A percentile compares a stretch with the other conserved stretches of the same genome.
Conservation (phyloP, 2,797 vertebrate species). For the Malurus leucopterus region DNA sequence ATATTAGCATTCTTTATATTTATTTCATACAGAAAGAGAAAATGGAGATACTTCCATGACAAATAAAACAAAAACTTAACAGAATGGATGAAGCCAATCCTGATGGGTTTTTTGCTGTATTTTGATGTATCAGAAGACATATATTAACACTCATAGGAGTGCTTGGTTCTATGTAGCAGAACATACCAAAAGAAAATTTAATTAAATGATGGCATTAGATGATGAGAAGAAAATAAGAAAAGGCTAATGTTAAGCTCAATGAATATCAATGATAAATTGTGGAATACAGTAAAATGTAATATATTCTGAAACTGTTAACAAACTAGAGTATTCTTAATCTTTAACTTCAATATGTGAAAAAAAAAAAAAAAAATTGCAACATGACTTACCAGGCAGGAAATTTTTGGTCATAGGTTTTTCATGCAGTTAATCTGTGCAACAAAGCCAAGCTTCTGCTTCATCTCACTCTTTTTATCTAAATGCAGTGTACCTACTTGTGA, state of each 20-base stretch:
- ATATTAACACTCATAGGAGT: accelerated
- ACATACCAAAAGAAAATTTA: neutral
- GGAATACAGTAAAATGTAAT: neutral
- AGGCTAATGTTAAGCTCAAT: neutral
- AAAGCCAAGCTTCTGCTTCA: neutral
- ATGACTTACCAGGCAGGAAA: neutral
- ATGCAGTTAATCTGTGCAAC: neutral
- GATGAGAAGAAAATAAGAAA: neutral
- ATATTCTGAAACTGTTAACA: neutral
- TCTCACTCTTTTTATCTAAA: neutral
- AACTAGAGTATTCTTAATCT: neutral
- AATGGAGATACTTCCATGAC: neutral
- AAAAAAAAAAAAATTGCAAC: neutral
- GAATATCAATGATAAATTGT: neutral
- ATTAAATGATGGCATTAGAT: neutral
- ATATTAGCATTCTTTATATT: neutral
- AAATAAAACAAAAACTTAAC: neutral
- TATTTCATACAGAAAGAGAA: neutral
- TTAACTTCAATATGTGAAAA: neutral
- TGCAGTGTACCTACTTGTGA: neutral
- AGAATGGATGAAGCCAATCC: neutral
- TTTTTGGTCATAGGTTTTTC: neutral
- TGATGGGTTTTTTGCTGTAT: neutral
- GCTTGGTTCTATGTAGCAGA: neutral
- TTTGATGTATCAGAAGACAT: neutral